Base-by-base conservation (phyloP, 2,113 vertebrate species). In the Coregonus clupeaformis region DNA sequence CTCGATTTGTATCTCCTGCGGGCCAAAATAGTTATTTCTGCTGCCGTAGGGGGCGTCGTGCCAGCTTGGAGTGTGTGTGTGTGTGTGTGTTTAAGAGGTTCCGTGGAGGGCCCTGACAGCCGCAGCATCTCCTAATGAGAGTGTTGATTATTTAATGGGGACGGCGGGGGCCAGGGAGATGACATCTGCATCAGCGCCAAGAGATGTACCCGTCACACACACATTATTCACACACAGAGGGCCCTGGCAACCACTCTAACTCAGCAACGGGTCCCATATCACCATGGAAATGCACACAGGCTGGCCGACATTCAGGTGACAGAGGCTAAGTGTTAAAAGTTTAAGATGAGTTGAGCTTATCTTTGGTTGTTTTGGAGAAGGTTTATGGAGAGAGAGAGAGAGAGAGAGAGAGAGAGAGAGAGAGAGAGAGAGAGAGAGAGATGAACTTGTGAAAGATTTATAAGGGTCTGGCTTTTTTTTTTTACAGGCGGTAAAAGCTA, bases 401-500 rank as follows among this genome's bases (percentile, higher is more conserved):
- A 6, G 16, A 52, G 5, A 45, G 42, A 45, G 9, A 45, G 42
- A 45, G 9, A 45, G 9, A 45, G 42, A 45, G 9, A 6, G 42
- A 45, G 5, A 45, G 42, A 45, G 3, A 45, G 42, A 45, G 42
- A 45, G 42, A 45, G 42, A 45, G 3, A 45, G 16, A 52, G 49
- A 52, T 18, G 1, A 18, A 30, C 32, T 68, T 66, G 24, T 68
- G 30, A 70, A 49, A 49, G 76, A 87, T 86, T 89, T 76, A 79
- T 76, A 71, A 72, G 4, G 29, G 69, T 12, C 68, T 62, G 73
- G 14, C 57, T 62, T 79, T 82, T 84, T 82, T 32, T 60, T 79
- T 82, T 84, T 82, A 75, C 63, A 72, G 68, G 69, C 63, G 77
- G 32, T 67, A 72, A 73, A 69, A 36, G 49, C 86, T 68, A 81